Base-by-base conservation (phyloP, 2,888 invertebrate genomes). In the Watsonalla cultraria region DNA sequence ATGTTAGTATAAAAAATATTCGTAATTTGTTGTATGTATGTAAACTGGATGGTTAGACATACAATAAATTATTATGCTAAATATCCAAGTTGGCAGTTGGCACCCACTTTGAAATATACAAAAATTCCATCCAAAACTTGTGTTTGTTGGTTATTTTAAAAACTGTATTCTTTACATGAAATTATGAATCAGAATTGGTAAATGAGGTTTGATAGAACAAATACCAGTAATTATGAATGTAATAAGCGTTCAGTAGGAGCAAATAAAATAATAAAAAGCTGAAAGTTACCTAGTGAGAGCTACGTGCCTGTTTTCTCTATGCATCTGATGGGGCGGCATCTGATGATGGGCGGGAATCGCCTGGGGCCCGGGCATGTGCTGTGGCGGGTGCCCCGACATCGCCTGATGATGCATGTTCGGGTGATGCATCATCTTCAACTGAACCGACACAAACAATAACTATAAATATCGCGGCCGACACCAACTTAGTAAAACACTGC, bases 261-360 rank as follows among this genome's bases (percentile, higher is more conserved):
- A 82, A 84, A 82, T 72, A 76, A 79, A 71, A 66, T 72, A 76
- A 64, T 74, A 69, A 77, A 70, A 86, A 86, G 81, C 82, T 67
- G 78, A 74, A 82, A 78, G 79, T 82, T 87, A 90, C 90, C 90
- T 90, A 87, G 88, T 86, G 58, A 90, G 66, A 70, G 89, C 83
- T 85, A 90, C 90, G 86, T 90, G 90, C 90, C 90, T 90, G 87
- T 89, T 90, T 90, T 94, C 94, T 80, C 94, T 85, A 75, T 93
- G 93, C 84, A 94, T 91, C 73, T 93, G 93, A 82, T 93, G 93
- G 72, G 93, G 93, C 78, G 93, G 92, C 82, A 93, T 91, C 76
- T 93, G 92, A 82, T 94, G 94, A 83, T 94, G 94, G 37, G 72
- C 74, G 60, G 89, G 82, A 81, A 90, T 82, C 45, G 80, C 83